Evolutionary conservation across 2,888 invertebrate genomes (phyloP), one percentile per base, ranked within the genome.

Genomic region (Apocheima hispidaria): DNA sequence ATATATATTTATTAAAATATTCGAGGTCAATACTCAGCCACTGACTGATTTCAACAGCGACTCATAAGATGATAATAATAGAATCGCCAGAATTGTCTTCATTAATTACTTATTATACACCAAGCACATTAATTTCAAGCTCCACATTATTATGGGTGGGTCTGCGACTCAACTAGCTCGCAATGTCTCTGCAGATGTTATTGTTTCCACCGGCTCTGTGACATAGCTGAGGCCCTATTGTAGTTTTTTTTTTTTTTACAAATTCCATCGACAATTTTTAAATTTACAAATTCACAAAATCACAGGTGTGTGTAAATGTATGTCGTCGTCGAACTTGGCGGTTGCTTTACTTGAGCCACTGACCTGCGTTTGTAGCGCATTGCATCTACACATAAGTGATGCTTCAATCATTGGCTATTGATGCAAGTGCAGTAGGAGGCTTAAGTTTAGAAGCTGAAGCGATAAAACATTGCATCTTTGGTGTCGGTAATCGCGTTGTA

Each of bases 1-100:
- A 16, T 46, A 26, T 44, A 44, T 28, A 16, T 46, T 44, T 44
- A 44, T 44, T 26, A 20, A 21, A 12, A 40, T 20, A 40, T 12
- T 43, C 26, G 26, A 43, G 43, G 43, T 43, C 43, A 26, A 43
- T 2, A 5, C 6, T 16, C 23, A 26, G 14, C 26, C 14, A n/a
- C n/a, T 41, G 26, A 26, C 14, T 9, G 6, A 26, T 43, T 43
- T 14, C 40, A 21, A 21, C 10, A 40, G 20, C 10, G 10, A 4
- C 12, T 40, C 18, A 9, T 40, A 2, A 40, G 9, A 2, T 9
- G 20, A 38, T 20, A 14, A 9, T 18, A 6, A 30, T 9, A 7
- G 12, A 3, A 33, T n/a, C 12, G 12, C 10, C 33, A 12, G 4
- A 33, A 33, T 4, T n/a, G 3, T 33, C n/a, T 33, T 12, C n/a